Percentiles rank a stretch among this genome's conserved stretches.
phyloP scores from a whole-genome alignment of 2,113 vertebrate genomes.

The Motacilla alba region DNA sequence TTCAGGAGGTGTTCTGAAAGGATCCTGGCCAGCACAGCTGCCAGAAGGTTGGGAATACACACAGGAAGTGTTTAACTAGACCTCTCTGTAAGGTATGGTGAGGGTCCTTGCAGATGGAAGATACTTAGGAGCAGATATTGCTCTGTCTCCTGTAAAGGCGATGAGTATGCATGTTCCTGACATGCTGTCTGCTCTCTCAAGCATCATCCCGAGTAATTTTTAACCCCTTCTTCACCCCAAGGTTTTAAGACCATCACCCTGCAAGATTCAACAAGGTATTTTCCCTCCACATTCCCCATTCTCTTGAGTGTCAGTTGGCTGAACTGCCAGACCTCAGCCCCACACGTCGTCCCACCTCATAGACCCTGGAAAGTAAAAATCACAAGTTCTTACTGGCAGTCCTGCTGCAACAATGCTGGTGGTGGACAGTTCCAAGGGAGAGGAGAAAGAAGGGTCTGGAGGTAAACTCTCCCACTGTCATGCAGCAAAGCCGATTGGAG shows the following conservation, averaged over 20 bases:
- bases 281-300: not conserved
- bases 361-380: not conserved
- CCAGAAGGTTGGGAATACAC: not conserved
- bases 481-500: constrained; percentile 56
- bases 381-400: not conserved
- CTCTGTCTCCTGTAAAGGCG: not conserved
- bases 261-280: not conserved
- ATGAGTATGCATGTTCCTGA: constrained; percentile 18
- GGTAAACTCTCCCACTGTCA: constrained; percentile 51
- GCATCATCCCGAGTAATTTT: constrained; percentile 19
- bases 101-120: not conserved
- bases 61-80: not conserved
- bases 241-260: not conserved
- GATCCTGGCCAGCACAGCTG: not conserved
- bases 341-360: not conserved
- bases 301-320: not conserved
- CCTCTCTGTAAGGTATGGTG: not conserved
- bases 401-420: not conserved
- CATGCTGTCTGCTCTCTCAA: constrained; percentile 34
- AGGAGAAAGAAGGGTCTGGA: constrained; percentile 33
- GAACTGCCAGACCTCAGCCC: not conserved
- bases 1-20: not conserved
- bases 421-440: constrained; percentile 13
- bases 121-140: not conserved
- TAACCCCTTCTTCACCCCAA: constrained; percentile 31